Conservation (phyloP, 2,797 vertebrate species). For the Rhynchotus rufescens region DNA sequence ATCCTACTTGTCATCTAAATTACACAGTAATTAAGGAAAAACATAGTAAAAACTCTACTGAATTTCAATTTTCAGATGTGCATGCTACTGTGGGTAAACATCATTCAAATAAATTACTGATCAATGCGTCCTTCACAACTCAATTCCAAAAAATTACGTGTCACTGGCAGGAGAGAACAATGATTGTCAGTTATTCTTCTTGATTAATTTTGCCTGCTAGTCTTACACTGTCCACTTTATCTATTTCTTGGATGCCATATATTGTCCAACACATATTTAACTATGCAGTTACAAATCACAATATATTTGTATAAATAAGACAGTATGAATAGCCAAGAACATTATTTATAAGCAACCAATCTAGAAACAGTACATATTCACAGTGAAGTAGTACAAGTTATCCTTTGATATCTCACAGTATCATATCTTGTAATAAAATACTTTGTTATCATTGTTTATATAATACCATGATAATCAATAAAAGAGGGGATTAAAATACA, state of each 20-base stretch:
- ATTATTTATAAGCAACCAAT: not conserved
- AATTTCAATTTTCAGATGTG: not conserved
- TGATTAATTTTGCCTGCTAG: not conserved
- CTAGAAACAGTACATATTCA: not conserved
- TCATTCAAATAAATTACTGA: not conserved
- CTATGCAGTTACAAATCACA: not conserved
- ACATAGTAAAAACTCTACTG: not conserved
- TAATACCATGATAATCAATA: not conserved
- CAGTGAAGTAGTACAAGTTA: not conserved
- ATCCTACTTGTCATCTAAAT: not conserved
- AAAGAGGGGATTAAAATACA: not conserved
- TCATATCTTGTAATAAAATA: not conserved
- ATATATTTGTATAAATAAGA: not conserved
- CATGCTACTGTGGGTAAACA: not conserved
- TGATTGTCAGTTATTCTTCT: not conserved
- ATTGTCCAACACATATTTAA: not conserved
- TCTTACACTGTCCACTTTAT: not conserved
- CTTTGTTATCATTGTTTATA: not conserved
- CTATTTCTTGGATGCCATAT: not conserved
- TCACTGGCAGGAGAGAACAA: conserved; percentile 11
- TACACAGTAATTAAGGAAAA: not conserved
- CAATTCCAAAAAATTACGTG: not conserved
- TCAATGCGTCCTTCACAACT: conserved; percentile 10
- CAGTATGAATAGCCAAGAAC: not conserved
- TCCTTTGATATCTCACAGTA: not conserved